Base-by-base conservation (phyloP, 2,888 invertebrate genomes). In the Sphaerophoria rueppellii region DNA sequence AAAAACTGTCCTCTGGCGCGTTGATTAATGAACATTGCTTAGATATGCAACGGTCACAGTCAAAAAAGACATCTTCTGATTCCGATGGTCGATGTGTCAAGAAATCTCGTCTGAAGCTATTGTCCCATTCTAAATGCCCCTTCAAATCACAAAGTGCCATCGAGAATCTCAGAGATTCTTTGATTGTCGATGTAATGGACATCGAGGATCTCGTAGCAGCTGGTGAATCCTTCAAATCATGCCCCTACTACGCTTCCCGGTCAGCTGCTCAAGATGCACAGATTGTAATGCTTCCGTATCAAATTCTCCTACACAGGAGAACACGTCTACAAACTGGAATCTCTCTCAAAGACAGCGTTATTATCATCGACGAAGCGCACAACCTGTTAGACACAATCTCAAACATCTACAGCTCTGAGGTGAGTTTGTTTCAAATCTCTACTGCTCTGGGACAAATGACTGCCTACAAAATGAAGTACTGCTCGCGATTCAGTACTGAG, bases 341-440 rank as follows among this genome's bases (percentile, higher is more conserved):
- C 0, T 92, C 93, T 76, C 88, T 94, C 0, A 94, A 95, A 88
- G 94, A 95, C 87, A 96, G 96, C 89, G 92, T 98, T 35, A 93
- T 99, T 0, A 96, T 99, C 79, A 93, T 97, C 16, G 99, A 99
- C 90, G 99, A 99, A 92, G 99, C 99, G 0, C 99, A 99, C 89
- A 99, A 99, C 91, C 93, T 99, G 1, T 92, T 98, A 9, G 97
- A 98, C 82, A 96, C 98, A 0, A 94, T 99, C 87, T 95, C 96
- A 83, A 95, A 95, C 89, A 96, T 98, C 88, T 95, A 99, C 90
- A 96, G 96, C 81, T 94, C 95, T 0, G 95, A 95, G 52, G 92
- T 98, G 12, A 94, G 93, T 0, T 93, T 94, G 0, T 92, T 93
- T 87, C 96, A 97, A 90, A 89, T 97, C 67, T 91, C 93, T 14